phyloP scores from a whole-genome alignment of 1,140 invertebrate genomes.

The Conus ventricosus region DNA sequence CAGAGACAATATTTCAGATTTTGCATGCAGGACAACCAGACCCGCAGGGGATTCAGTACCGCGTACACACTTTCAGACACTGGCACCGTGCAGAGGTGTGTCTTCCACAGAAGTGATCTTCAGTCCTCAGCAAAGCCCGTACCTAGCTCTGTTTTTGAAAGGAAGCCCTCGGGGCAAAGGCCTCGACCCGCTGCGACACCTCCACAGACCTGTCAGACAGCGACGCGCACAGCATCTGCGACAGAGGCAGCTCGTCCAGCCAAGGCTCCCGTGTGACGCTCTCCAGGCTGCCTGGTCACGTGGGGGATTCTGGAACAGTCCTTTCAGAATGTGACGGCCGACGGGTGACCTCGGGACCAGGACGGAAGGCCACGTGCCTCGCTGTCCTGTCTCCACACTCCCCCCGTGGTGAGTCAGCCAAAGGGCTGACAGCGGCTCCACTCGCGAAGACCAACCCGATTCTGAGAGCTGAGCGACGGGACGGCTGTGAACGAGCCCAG shows the following conservation, averaged over 20 bases:
- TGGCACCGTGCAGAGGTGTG: neutral
- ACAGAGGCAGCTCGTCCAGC: neutral
- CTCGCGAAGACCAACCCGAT: neutral
- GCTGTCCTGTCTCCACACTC: neutral
- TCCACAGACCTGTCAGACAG: slow-evolving; percentile 27
- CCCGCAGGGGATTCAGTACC: neutral
- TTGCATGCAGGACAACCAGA: neutral
- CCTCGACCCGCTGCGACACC: neutral
- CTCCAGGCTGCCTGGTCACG: neutral
- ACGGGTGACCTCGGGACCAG: no score
- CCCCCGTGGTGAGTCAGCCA: neutral
- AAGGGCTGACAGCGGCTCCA: neutral
- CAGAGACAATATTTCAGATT: neutral
- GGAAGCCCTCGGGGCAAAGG: neutral
- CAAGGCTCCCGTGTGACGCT: neutral
- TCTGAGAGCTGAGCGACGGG: neutral
- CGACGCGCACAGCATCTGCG: neutral
- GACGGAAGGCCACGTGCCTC: no score
- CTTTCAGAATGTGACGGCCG: no score
- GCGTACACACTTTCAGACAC: neutral
- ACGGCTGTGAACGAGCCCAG: neutral
- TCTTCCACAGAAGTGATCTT: neutral
- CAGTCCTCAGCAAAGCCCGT: neutral
- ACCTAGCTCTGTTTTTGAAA: neutral
- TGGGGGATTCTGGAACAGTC: neutral